Conservation (phyloP, 1,140 invertebrate species). For the Aricia agestis region DNA sequence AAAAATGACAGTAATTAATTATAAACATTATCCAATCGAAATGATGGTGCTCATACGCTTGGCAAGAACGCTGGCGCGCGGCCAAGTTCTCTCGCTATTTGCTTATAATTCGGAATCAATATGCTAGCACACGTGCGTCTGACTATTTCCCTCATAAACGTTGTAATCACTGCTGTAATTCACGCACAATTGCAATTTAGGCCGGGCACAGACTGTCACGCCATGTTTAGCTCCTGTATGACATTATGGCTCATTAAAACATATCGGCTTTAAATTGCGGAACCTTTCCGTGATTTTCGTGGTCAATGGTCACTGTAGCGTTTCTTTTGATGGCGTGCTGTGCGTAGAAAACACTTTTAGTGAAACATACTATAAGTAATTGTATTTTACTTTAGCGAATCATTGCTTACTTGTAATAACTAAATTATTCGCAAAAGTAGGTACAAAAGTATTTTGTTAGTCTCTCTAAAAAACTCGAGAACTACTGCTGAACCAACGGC, state of each 20-base stretch:
- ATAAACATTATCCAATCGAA: conserved; percentile 13
- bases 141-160: conserved; percentile 66
- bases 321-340: neutral
- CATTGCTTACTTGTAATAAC: too few relatives aligned
- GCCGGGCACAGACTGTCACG: conserved; percentile 28
- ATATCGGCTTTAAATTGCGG: neutral
- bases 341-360: too few relatives aligned
- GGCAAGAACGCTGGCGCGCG: conserved; percentile 48
- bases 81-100: conserved; percentile 62
- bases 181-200: conserved; percentile 55
- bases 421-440: too few relatives aligned
- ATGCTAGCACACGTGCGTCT: conserved; percentile 68
- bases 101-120: conserved; percentile 74
- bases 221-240: conserved; percentile 26
- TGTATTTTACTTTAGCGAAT: too few relatives aligned
- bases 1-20: neutral
- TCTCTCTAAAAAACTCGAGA: too few relatives aligned
- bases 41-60: conserved; percentile 41
- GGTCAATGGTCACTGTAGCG: neutral
- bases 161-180: conserved; percentile 62
- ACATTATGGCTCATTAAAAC: conserved; percentile 26
- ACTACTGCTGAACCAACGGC: too few relatives aligned
- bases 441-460: too few relatives aligned
- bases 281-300: neutral
- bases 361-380: too few relatives aligned